phyloP scores from a whole-genome alignment of 2,888 invertebrate species.

The Papilio demoleus region DNA sequence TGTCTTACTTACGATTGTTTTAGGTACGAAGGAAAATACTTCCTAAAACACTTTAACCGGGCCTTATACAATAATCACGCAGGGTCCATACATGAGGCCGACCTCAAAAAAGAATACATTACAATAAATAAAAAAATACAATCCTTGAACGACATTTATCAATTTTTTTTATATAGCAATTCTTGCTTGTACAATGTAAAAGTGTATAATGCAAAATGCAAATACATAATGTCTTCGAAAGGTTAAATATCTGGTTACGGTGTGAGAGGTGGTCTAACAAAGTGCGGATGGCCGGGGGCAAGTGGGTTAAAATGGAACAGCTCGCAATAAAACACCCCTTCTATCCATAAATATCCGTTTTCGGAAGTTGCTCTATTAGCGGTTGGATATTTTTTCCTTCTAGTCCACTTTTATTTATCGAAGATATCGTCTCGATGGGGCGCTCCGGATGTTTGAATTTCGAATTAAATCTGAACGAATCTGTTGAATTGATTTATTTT shows the following conservation, averaged over 20 bases:
- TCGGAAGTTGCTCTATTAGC: conserved; percentile 81
- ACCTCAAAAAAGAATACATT: too few relatives aligned
- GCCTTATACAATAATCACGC: too few relatives aligned
- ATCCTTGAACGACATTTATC: too few relatives aligned
- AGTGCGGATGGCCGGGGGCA: conserved; percentile 80
- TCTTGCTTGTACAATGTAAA: too few relatives aligned
- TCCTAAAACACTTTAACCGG: too few relatives aligned
- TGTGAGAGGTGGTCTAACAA: conserved; percentile 57
- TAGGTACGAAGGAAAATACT: too few relatives aligned
- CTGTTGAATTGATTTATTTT: conserved; percentile 36
- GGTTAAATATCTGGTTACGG: conserved; percentile 43
- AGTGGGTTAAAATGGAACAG: conserved; percentile 80
- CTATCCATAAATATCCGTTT: conserved; percentile 79
- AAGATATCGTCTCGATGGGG: conserved; percentile 61
- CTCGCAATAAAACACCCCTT: conserved; percentile 80
- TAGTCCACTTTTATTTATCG: conserved; percentile 76
- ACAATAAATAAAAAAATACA: too few relatives aligned
- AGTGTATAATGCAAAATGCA: too few relatives aligned
- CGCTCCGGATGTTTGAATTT: conserved; percentile 48
- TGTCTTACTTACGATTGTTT: too few relatives aligned
- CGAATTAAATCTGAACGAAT: conserved; percentile 32
- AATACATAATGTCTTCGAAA: background rate
- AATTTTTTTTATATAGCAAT: too few relatives aligned
- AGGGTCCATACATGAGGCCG: too few relatives aligned
- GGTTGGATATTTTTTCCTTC: conserved; percentile 73